Evolutionary conservation across 2,888 invertebrate species (phyloP).

Genomic region (Drosophila neotestacea): DNA sequence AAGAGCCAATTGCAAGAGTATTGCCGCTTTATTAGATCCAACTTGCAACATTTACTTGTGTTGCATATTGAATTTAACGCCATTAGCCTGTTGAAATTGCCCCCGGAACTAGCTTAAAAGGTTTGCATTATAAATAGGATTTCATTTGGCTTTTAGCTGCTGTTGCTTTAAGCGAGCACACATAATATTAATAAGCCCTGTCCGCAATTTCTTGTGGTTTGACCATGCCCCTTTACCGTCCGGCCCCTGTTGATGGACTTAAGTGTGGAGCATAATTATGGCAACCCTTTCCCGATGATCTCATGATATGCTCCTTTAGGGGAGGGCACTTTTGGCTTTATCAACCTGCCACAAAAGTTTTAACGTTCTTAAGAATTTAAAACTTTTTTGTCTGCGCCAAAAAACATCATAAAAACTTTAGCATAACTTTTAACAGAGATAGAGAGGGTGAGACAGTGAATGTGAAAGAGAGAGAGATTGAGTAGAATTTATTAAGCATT

Average conservation of each 20-base stretch:
- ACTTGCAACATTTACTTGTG: conserved; percentile 18
- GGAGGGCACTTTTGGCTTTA: conserved; percentile 30
- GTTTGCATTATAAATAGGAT: conserved; percentile 36
- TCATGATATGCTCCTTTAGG: conserved; percentile 7
- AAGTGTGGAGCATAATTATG: conserved; percentile 39
- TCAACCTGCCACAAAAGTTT: conserved; percentile 32
- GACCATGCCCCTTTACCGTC: background rate
- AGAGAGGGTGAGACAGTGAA: background rate
- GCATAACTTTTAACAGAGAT: conserved; percentile 6
- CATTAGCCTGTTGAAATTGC: conserved; percentile 40
- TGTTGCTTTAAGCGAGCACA: conserved; percentile 14
- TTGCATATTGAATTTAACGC: conserved; percentile 39
- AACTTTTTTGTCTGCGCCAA: conserved; percentile 23
- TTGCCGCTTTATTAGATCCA: conserved; percentile 8
- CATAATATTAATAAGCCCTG: conserved; percentile 69
- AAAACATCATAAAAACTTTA: conserved; percentile 34
- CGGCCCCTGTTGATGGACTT: background rate
- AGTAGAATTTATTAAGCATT: conserved; percentile 6
- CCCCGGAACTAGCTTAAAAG: conserved; percentile 24
- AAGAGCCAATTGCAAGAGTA: conserved; percentile 10
- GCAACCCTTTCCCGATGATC: conserved; percentile 33
- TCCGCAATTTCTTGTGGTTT: conserved; percentile 62
- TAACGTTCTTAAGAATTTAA: conserved; percentile 41
- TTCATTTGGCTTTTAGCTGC: conserved; percentile 9
- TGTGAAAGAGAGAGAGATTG: background rate